Conservation (phyloP, 2,888 invertebrate genomes). For the Galerucella pusilla region DNA sequence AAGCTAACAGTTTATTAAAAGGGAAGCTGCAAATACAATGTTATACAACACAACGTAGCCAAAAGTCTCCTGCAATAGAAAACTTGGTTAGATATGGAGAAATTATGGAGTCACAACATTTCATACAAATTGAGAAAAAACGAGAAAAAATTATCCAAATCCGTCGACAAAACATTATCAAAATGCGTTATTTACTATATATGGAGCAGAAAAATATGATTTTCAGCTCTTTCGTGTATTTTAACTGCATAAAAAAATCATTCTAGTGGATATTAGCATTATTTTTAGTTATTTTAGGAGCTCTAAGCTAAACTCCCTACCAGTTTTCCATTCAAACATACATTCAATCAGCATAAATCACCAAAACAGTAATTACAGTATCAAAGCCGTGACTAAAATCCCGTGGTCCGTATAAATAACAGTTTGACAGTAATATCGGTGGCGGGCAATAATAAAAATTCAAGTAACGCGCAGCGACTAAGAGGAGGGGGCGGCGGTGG, state of each 20-base stretch:
- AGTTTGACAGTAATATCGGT: slow-evolving; percentile 41
- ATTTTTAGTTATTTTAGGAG: not conserved
- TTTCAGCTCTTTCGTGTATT: too few species aligned
- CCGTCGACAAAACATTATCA: too few species aligned
- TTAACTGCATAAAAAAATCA: not conserved
- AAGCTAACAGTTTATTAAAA: too few species aligned
- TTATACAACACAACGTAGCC: too few species aligned
- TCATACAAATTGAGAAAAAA: too few species aligned
- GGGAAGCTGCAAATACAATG: too few species aligned
- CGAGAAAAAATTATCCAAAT: too few species aligned
- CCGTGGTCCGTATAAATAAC: slow-evolving; percentile 34
- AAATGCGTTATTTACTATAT: too few species aligned
- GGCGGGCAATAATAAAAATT: slow-evolving; percentile 40
- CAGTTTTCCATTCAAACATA: slow-evolving; percentile 27
- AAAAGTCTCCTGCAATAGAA: too few species aligned
- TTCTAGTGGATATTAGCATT: not conserved
- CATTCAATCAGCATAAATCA: slow-evolving; percentile 35
- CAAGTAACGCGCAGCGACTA: slow-evolving; percentile 34
- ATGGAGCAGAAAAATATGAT: too few species aligned
- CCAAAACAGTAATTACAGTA: slow-evolving; percentile 32
- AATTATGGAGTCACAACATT: too few species aligned
- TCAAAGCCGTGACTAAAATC: slow-evolving; percentile 36
- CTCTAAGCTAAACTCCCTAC: slow-evolving; percentile 14
- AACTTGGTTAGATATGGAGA: too few species aligned
- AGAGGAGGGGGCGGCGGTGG: slow-evolving; percentile 41